Evolutionary conservation across 2,113 vertebrate genomes (phyloP), one percentile per base, ranked within the genome.

Genomic region (Microtus oregoni): DNA sequence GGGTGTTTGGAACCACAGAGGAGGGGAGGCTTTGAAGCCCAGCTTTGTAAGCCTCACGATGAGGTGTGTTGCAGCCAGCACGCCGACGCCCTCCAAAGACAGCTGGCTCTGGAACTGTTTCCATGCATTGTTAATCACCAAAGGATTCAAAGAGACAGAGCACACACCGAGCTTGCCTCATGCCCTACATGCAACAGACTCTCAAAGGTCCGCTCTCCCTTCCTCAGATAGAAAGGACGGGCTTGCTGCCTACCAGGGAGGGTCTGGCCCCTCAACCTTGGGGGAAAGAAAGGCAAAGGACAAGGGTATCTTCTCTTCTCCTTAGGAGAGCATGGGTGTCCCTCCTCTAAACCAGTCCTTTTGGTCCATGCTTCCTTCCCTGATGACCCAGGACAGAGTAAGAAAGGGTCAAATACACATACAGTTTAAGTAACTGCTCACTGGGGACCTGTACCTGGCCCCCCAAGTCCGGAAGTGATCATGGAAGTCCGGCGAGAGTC

Each of bases 91-190:
- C 41, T 94, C 41, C 77, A 58, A 68, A 90, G 58, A 44, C 70
- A 96, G 58, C 85, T 94, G 87, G 10, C 88, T 90, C 88, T 86
- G 61, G 55, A 94, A 28, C 67, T 92, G 77, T 70, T 94, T 63
- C 58, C 58, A 82, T 35, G 55, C 86, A 41, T 87, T 90, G n/a
- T 83, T 89, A 90, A 78, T 95, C 78, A 75, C 47, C 41, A 52
- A 72, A 92, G 38, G 67, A 83, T 86, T 94, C 91, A 93, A 32
- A 88, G 22, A 95, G 41, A 44, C 38, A 79, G n/a, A 26, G 88
- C 20, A 52, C 35, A 93, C 24, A 77, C 61, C 75, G 38, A 26
- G 50, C 76, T 32, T 82, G 68, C 58, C 32, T 96, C 41, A 2
- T 58, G 89, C 15, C 35, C 44, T 22, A n/a, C 35, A 5, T 32